Percentiles rank a stretch among this genome's conserved stretches.
phyloP scores from a whole-genome alignment of 2,113 vertebrate genomes.

The Benthochromis sp. region DNA sequence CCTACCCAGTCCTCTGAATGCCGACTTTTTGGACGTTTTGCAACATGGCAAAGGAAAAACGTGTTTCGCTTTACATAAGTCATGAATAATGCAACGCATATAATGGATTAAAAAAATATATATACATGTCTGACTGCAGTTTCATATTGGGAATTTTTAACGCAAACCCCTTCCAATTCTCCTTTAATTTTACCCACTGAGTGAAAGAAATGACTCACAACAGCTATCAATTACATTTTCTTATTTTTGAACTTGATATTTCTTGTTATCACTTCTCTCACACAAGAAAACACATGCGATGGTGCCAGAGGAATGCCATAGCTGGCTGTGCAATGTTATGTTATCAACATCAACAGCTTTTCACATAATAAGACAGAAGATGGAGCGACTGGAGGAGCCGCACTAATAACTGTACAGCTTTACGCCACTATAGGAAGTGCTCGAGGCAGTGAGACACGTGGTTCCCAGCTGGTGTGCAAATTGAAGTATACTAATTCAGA shows the following conservation, averaged over 20 bases:
- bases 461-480: not conserved
- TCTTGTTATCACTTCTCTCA: not conserved
- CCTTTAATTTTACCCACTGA: not conserved
- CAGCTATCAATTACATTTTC: not conserved
- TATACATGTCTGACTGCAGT: not conserved
- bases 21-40: not conserved
- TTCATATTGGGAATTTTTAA: not conserved
- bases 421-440: not conserved
- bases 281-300: not conserved
- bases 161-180: not conserved
- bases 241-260: not conserved
- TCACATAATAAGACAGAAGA: not conserved
- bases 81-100: not conserved
- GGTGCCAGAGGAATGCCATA: not conserved
- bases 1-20: not conserved
- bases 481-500: not conserved
- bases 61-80: not conserved
- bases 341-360: not conserved
- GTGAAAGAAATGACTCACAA: not conserved
- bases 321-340: not conserved
- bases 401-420: not conserved
- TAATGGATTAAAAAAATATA: not conserved
- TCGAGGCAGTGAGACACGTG: not conserved
- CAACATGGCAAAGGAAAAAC: not conserved
- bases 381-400: not conserved